These are phyloP conservation scores for Clivina fossor DNA, from an alignment of 2,888 invertebrate genomes.

Conservation along the genomic window DNA sequence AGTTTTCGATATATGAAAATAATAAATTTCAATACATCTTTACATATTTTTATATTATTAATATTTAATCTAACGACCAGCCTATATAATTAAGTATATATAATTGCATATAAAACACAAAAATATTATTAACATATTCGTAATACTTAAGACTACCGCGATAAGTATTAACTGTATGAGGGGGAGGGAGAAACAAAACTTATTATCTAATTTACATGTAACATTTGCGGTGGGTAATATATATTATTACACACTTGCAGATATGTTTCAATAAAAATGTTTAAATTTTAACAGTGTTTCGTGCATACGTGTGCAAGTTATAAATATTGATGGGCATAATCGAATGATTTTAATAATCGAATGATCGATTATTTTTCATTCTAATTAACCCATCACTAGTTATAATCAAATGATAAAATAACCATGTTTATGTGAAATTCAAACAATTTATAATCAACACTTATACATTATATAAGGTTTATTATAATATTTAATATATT, in stretches of 20 bases:
- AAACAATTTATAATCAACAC: too few species aligned
- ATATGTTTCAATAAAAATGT: conserved; percentile 16
- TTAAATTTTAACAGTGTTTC: too few species aligned
- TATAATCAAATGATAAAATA: too few species aligned
- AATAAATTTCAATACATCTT: conserved; percentile 9
- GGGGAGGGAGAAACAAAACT: too few species aligned
- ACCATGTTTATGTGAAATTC: too few species aligned
- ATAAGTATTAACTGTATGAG: not conserved
- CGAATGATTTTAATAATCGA: too few species aligned
- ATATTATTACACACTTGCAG: conserved; percentile 16
- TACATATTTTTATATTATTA: conserved; percentile 3
- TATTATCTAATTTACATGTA: conserved; percentile 14
- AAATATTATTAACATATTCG: not conserved
- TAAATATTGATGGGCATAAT: too few species aligned
- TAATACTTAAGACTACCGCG: not conserved
- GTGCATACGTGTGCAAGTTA: conserved; percentile 5
- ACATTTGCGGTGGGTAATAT: not conserved
- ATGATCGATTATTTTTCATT: too few species aligned
- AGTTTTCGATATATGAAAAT: not conserved
- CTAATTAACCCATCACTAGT: too few species aligned
- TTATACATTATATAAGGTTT: conserved; percentile 14
- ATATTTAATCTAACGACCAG: conserved; percentile 23
- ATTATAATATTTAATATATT: conserved; percentile 3
- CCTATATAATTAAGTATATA: conserved; percentile 12
- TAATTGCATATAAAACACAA: conserved; percentile 6